Percentiles rank a stretch among this genome's conserved stretches.
Conservation (phyloP, 2,888 invertebrate genomes). For the Eupithecia tripunctaria region DNA sequence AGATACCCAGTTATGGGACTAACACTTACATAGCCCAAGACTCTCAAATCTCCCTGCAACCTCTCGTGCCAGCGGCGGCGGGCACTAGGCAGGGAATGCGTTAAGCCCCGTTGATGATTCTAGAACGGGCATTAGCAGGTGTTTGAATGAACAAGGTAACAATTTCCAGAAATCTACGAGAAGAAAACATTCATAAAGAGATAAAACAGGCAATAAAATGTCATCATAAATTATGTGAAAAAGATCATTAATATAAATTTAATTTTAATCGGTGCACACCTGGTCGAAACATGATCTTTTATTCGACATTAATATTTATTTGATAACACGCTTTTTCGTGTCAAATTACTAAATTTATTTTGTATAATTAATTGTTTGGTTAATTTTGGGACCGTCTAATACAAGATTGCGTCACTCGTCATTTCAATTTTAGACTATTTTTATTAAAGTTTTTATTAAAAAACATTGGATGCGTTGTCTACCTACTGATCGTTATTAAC, state of each 20-base stretch:
- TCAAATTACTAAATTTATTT: conserved; percentile 35
- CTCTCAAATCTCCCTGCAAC: no score
- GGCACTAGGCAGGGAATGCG: no score
- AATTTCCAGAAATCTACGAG: background rate
- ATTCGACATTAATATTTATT: conserved; percentile 28
- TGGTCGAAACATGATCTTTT: conserved; percentile 42
- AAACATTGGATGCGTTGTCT: background rate
- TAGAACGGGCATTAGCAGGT: background rate
- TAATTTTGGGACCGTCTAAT: background rate
- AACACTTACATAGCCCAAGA: no score
- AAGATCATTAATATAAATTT: conserved; percentile 30
- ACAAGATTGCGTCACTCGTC: background rate
- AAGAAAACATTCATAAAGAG: conserved; percentile 11
- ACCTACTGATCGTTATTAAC: background rate
- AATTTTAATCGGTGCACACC: conserved; percentile 45
- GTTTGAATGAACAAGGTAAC: background rate
- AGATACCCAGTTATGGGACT: no score
- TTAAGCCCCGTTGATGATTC: background rate
- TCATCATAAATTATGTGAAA: conserved; percentile 36
- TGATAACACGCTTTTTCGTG: conserved; percentile 33
- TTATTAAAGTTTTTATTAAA: background rate
- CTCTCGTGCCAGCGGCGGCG: no score
- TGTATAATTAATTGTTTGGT: conserved; percentile 22
- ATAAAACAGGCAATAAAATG: conserved; percentile 33
- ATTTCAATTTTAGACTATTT: background rate